These are phyloP conservation scores for Mola mola DNA, from an alignment of 2,113 vertebrate genomes.

Conservation along the genomic window DNA sequence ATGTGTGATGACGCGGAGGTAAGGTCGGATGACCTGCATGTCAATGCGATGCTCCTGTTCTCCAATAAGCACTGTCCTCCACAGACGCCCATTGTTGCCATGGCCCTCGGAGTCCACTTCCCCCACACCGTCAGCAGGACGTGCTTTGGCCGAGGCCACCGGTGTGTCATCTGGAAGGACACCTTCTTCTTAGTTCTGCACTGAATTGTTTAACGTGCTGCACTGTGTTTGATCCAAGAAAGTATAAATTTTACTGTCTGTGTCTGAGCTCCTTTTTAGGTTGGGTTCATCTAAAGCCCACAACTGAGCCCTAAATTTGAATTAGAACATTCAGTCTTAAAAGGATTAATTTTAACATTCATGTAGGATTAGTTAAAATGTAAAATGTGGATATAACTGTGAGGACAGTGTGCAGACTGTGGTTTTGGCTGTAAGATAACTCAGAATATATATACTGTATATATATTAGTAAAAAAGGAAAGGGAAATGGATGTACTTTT, in stretches of 20 bases:
- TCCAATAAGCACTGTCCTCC: constrained; percentile 95
- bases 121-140: constrained; percentile 83
- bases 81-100: constrained; percentile 86
- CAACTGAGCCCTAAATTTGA: too few relatives aligned
- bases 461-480: too few relatives aligned
- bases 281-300: neutral
- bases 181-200: neutral
- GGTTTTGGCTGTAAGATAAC: too few relatives aligned
- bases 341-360: too few relatives aligned
- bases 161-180: constrained; percentile 89
- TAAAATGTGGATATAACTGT: too few relatives aligned
- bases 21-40: constrained; percentile 96
- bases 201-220: too few relatives aligned
- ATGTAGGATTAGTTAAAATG: too few relatives aligned
- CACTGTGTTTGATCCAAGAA: fast-evolving
- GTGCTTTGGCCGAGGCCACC: constrained; percentile 91
- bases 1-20: constrained; percentile 94
- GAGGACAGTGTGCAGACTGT: too few relatives aligned
- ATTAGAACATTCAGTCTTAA: too few relatives aligned
- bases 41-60: constrained; percentile 98
- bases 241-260: neutral
- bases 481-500: too few relatives aligned
- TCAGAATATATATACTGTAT: too few relatives aligned
- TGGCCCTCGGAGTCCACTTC: constrained; percentile 84
- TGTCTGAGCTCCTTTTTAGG: neutral